Evolutionary conservation across 2,888 invertebrate genomes (phyloP), one percentile per base, ranked within the genome.

Genomic region (Sinopyrophorus schimmeli): DNA sequence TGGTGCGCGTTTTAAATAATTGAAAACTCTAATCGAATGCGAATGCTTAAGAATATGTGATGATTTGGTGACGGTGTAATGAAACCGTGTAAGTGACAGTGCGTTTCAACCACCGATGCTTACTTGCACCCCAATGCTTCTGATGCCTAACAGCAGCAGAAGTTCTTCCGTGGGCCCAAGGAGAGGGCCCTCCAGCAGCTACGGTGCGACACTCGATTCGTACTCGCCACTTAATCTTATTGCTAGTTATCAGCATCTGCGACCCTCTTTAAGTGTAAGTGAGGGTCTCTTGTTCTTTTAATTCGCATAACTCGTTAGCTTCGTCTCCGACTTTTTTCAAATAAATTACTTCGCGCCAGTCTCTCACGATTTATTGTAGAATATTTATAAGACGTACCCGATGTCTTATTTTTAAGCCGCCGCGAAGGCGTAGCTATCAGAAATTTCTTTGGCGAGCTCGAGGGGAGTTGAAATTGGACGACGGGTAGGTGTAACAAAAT

Each of bases 191-290:
- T 43, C 58, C 37, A 51, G 41, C 15, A 49, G 28, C 27, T 50
- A 47, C 43, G 43, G 43, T 6, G 38, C 26, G 7, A 12, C 43
- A 28, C 26, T 49, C n/a, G 47, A 52, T 28, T 43, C 42, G 23
- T 44, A 51, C 48, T 44, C 53, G 6, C 24, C 49, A 17, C 16
- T 52, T 44, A 52, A 46, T 27, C 10, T 47, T 47, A 63, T 64
- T 62, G 62, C 58, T 39, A 58, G 61, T 35, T 57, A 59, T 9
- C 63, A 60, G 47, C 60, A 61, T n/a, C 53, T 64, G 37, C 49
- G 63, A 53, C 64, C 62, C 27, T 58, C 60, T 16, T 47, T 64
- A 42, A 64, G 63, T 54, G 64, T 64, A 64, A 64, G 64, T 64
- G 14, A n/a, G n/a, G n/a, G n/a, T n/a, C n/a, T n/a, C n/a, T n/a